Evolutionary conservation across 1,140 invertebrate species (phyloP), one percentile per base, ranked within the genome.

Genomic region (Elymnias hypermnestra): DNA sequence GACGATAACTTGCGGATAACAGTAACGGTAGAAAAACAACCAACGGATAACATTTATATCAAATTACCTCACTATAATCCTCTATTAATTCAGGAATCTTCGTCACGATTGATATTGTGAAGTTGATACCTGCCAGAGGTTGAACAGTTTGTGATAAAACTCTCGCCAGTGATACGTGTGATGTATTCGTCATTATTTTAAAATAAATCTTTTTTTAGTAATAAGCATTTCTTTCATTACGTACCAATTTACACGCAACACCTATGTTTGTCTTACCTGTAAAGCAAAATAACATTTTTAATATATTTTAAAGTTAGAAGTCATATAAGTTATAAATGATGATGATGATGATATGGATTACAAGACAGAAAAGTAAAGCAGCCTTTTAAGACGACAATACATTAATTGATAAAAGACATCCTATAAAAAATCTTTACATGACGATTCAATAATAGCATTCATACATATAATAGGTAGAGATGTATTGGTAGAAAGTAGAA

Each of bases 81-180:
- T 29, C 26, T 48, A 38, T 26, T 48, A 22, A 19, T 42, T 42
- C 72, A 83, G 61, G 60, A 43, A 79, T 79, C 55, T 53, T 57
- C 62, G 28, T 71, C 78, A 81, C 78, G 78, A 81, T 60, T 23
- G 9, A n/a, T 44, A 65, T 83, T 81, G 78, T 83, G 76, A 75
- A 57, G 64, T 57, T 33, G 69, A 81, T 79, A 42, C 54, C 67
- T 83, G 74, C 38, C 38, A 40, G 47, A 29, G 53, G 53, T 51
- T 60, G 47, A 44, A 46, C 26, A 48, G 60, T 64, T 66, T 72
- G 63, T 72, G 64, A 29, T 29, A 68, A 69, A 69, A 49, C 60
- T 64, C 48, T 69, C 40, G 57, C 56, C 53, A 65, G 54, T 65
- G 58, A 29, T 29, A 29, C 53, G 54, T 69, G 57, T 73, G 63